Evolutionary conservation across 1,140 invertebrate species (phyloP), one percentile per base, ranked within the genome.

Genomic region (Ylistrum balloti): DNA sequence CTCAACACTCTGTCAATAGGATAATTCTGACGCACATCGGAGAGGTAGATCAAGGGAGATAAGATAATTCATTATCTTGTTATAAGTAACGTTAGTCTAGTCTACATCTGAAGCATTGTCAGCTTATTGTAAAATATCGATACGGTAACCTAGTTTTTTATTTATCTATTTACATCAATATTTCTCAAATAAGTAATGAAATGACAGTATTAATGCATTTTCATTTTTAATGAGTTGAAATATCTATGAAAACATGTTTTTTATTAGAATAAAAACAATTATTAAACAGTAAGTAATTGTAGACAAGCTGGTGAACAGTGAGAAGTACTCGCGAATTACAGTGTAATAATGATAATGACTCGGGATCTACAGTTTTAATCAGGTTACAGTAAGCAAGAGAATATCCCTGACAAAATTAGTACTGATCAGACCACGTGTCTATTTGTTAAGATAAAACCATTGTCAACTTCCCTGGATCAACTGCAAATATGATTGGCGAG

Each of bases 11-110:
- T 74, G 22, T 28, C n/a, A 28, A 74, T 74, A 74, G 56, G 56
- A 74, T 74, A 28, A 17, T 28, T 74, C 20, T 74, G 56, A 74
- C 56, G 56, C 17, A 74, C 56, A 74, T 28, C n/a, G 56, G 20
- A n/a, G 56, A 74, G 56, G 56, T 17, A 28, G 56, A 74, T 74
- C n/a, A 74, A 22, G 56, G n/a, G 22, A 28, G 56, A 74, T 74
- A 74, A 74, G 56, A 5, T 28, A 74, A 28, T 74, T 74, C 56
- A 74, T 28, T 74, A 74, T 74, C 56, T 74, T 74, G 56, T 74
- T 74, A 74, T 74, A n/a, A 74, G n/a, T 74, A 74, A 74, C 56
- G 56, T 74, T 17, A 74, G 22, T 28, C 56, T 74, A 28, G 17
- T 74, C 22, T n/a, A 45, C 10, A 45, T 45, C n/a, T 11, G 1